Evolutionary conservation across 2,113 vertebrate species (phyloP).

Genomic region (Condylura cristata): DNA sequence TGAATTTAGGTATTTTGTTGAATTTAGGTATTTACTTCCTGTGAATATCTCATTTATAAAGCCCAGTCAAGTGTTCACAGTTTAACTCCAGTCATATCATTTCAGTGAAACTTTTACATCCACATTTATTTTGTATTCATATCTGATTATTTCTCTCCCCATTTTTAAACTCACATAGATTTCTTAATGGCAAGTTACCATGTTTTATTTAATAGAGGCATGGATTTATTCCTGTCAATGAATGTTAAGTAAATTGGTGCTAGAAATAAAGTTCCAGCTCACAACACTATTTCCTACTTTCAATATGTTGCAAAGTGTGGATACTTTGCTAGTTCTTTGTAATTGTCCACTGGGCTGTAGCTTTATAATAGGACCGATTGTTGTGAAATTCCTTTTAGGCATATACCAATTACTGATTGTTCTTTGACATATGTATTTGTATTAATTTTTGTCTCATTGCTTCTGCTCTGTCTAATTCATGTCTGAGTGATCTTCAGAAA

Average conservation of each 20-base stretch:
- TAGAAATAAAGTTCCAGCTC: slow-evolving; percentile 12
- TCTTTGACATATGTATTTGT: background rate
- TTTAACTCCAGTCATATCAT: background rate
- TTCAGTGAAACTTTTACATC: background rate
- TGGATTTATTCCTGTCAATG: background rate
- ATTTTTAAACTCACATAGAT: background rate
- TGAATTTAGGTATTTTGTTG: background rate
- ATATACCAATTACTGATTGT: background rate
- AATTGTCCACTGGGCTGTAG: background rate
- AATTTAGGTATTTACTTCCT: background rate
- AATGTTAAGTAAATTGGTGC: background rate
- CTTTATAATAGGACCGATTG: background rate
- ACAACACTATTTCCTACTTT: background rate
- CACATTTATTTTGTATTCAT: background rate
- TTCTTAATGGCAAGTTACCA: background rate
- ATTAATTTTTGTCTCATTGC: background rate
- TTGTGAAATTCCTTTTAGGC: background rate
- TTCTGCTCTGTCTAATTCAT: background rate
- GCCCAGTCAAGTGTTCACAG: background rate
- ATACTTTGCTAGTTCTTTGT: background rate
- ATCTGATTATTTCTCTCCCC: background rate
- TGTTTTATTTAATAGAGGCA: background rate
- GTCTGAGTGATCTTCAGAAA: background rate
- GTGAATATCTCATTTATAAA: background rate
- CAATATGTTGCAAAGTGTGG: background rate